These are phyloP conservation scores for Camponotus floridanus DNA, from an alignment of 1,140 invertebrate genomes.

Conservation along the genomic window DNA sequence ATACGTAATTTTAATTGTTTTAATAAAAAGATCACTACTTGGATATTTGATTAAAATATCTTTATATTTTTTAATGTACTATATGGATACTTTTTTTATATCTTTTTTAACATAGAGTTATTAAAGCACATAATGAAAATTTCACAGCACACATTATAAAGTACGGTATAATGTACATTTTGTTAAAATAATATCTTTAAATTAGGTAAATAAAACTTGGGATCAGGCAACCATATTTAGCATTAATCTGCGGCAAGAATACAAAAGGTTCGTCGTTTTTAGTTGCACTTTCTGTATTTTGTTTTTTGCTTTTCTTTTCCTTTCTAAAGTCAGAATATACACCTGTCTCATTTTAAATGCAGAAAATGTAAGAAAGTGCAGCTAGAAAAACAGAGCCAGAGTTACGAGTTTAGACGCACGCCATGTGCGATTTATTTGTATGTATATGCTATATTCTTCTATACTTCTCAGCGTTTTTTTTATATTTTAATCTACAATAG, in stretches of 20 bases:
- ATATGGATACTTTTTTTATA: background rate
- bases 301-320: conserved; percentile 21
- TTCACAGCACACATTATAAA: background rate
- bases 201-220: conserved; percentile 22
- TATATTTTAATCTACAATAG: conserved; percentile 52
- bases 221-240: conserved; percentile 51
- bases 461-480: conserved; percentile 41
- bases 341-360: conserved; percentile 54
- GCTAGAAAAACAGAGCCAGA: conserved; percentile 33
- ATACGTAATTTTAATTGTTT: too few relatives aligned
- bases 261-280: conserved; percentile 33
- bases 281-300: conserved; percentile 54
- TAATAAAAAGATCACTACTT: background rate
- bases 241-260: conserved; percentile 46
- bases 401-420: conserved; percentile 44
- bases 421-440: conserved; percentile 56
- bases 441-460: conserved; percentile 34
- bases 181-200: conserved; percentile 27
- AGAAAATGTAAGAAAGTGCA: conserved; percentile 60
- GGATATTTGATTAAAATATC: background rate
- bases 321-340: conserved; percentile 43
- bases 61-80: background rate
- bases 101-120: background rate
- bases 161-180: background rate
- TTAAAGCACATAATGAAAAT: background rate